Base-by-base conservation (phyloP, 2,113 vertebrate genomes). In the Empidonax alnorum region DNA sequence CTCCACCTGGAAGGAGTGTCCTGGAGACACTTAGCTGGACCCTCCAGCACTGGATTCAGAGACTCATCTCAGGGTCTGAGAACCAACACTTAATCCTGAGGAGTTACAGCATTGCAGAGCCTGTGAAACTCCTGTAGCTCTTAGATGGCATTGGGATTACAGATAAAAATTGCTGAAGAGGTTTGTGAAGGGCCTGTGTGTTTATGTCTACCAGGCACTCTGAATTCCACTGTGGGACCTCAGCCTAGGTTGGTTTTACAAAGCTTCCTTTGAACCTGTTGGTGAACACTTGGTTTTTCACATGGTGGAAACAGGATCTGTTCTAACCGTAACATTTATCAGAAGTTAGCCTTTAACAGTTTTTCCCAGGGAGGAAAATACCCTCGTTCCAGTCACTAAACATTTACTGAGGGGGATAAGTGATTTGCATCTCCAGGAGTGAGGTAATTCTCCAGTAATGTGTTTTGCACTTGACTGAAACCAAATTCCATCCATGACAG, bases 341-440 rank as follows among this genome's bases (percentile, higher is more conserved):
- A 58, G 24, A 71, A 91, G 33, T 30, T 20, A 93, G 47, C 30
- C 50, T 63, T 73, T 50, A 37, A 46, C 72, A 31, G 63, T 27
- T 74, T 83, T 73, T 89, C 50, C 37, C 55, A 71, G 77, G 61
- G 53, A 87, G 52, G 35, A 94, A 72, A 87, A 82, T 66, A 44
- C 72, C 42, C 71, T 86, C 55, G 9, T 42, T 89, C 12, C 53
- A 18, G 62, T 89, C 84, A 25, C 77, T 75, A 75, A 86, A 63
- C 49, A 18, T 71, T 79, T 82, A 92, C 77, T 78, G 76, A 75
- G 53, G 77, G 28, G 62, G 28, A 35, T 74, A 87, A 75, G 55
- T 81, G 87, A 89, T 84, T 42, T 93, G 50, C 77, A 67, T 94
- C 77, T 96, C 52, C 42, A 59, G 52, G 65, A 84, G 35, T 35